Evolutionary conservation across 2,797 vertebrate genomes (phyloP), one percentile per base, ranked within the genome.

Genomic region (Fistularia tabacaria): DNA sequence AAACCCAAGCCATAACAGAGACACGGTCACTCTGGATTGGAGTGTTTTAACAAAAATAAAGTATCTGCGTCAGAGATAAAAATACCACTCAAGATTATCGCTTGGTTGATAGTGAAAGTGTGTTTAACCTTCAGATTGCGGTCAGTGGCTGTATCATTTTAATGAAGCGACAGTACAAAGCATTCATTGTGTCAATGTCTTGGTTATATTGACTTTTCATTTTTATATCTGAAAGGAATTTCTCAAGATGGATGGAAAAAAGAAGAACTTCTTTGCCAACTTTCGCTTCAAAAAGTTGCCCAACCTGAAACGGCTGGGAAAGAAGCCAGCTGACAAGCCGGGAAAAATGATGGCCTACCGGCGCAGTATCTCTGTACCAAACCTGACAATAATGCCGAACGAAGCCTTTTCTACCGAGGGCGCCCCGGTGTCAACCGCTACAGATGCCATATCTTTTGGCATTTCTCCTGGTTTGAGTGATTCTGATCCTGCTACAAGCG

Each of bases 291-390:
- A 79, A 79, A 91, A 79, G 58, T 51, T 91, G 0, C 54, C 14
- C 15, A 81, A 84, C 56, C 14, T 80, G 1, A 90, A 83, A 62
- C 87, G 81, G 14, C 69, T 62, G 0, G 78, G 64, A n/a, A 90
- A 81, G 55, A 90, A 88, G 62, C 40, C 51, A 0, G 48, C 64
- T 2, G 52, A 44, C n/a, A 85, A 81, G 49, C 61, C 66, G 14
- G 57, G 51, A 0, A 80, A 62, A 64, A 71, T 51, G 15, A 39
- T 87, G 14, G 68, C 47, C 38, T 51, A 85, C 76, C 80, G 90
- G 1, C 87, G 87, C 53, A 93, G 92, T 51, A 68, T 90, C 38
- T 93, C 92, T 0, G 90, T 91, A 7, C 91, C 91, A 4, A 84
- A 92, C 62, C 71, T 93, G 0, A 49, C 74, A 11, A 9, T 76